phyloP scores from a whole-genome alignment of 2,113 vertebrate species.

The Phyllostomus hastatus region DNA sequence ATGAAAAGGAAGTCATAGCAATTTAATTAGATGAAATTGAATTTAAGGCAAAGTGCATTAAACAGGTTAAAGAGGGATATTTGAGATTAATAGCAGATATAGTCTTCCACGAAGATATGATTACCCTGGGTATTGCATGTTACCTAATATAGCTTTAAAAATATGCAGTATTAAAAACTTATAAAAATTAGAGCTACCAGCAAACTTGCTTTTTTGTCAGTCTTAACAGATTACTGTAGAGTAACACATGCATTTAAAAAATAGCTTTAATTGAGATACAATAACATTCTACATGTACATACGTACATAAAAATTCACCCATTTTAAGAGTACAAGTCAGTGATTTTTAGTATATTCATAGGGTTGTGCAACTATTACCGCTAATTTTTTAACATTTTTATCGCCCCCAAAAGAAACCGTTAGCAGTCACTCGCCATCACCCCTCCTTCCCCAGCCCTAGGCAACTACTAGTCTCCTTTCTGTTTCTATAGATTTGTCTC shows the following conservation, averaged over 20 bases:
- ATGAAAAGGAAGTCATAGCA: background rate
- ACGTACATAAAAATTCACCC: background rate
- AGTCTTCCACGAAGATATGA: background rate
- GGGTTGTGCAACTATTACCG: background rate
- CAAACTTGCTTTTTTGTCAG: background rate
- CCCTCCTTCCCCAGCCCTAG: background rate
- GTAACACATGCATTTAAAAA: background rate
- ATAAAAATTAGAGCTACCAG: background rate
- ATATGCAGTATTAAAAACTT: background rate
- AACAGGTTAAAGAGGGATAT: background rate
- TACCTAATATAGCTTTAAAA: conserved; percentile 2
- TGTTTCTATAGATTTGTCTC: background rate
- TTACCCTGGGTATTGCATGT: background rate
- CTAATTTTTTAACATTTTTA: conserved; percentile 11
- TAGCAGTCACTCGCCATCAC: background rate
- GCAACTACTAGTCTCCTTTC: background rate
- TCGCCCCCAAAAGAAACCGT: background rate
- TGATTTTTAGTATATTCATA: background rate
- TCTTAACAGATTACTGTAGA: background rate
- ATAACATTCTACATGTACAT: background rate
- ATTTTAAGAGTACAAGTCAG: background rate
- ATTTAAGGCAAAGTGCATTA: conserved; percentile 4
- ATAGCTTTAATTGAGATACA: background rate
- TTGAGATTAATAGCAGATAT: background rate
- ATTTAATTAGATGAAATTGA: background rate